Conservation (phyloP, 2,113 vertebrate genomes). For the Polypterus bichir region DNA sequence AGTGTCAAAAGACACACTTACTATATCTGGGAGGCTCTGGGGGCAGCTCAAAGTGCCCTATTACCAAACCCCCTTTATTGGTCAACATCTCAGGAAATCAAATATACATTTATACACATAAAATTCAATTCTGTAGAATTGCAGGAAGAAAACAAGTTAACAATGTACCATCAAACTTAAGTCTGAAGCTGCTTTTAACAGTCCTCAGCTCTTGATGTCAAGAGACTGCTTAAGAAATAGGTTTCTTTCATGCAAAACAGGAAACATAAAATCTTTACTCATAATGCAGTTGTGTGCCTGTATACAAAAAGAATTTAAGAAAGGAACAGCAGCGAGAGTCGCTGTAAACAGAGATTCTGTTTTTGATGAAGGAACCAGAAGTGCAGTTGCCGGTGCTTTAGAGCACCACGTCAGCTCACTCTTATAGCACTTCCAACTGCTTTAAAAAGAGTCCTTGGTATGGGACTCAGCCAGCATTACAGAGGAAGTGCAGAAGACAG, state of each 20-base stretch:
- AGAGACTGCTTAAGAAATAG: slow-evolving; percentile 42
- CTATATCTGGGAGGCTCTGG: slow-evolving; percentile 36
- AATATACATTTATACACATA: slow-evolving; percentile 64
- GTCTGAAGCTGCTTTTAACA: slow-evolving; percentile 43
- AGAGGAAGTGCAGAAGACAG: slow-evolving; percentile 36
- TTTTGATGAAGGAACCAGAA: slow-evolving; percentile 34
- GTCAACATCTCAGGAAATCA: slow-evolving; percentile 61
- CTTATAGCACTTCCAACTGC: slow-evolving; percentile 34
- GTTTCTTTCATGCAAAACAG: slow-evolving; percentile 70
- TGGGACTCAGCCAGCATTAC: slow-evolving; percentile 46
- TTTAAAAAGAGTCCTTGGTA: slow-evolving; percentile 53
- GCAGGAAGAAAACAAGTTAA: slow-evolving; percentile 58
- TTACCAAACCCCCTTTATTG: slow-evolving; percentile 55
- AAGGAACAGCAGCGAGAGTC: slow-evolving; percentile 11
- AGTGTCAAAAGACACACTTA: slow-evolving; percentile 40
- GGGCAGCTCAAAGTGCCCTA: slow-evolving; percentile 62
- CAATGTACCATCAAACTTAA: slow-evolving; percentile 50
- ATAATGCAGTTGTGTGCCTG: slow-evolving; percentile 56
- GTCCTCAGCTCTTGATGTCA: slow-evolving; percentile 52
- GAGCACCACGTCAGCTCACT: too few species aligned
- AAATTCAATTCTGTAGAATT: slow-evolving; percentile 40
- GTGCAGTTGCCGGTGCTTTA: neutral
- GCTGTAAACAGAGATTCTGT: slow-evolving; percentile 36
- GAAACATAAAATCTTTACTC: slow-evolving; percentile 53
- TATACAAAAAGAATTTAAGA: slow-evolving; percentile 41